Conservation (phyloP, 92 coral and sea anemone genomes). For the Plumapathes pennacea region DNA sequence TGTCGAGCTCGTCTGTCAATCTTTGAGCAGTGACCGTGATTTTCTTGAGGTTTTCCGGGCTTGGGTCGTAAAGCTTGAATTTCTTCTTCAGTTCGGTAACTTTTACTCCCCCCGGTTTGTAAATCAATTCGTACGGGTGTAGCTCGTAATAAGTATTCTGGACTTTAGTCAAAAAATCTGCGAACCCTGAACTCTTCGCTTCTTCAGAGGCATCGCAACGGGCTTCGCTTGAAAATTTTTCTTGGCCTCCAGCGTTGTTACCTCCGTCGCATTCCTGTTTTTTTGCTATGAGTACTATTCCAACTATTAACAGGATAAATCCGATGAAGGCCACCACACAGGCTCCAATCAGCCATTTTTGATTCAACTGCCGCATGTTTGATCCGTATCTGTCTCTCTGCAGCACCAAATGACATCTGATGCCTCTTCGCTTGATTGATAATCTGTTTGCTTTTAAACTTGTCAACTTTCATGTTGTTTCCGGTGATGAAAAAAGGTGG, state of each 20-base stretch:
- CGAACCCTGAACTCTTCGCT: constrained; percentile 72
- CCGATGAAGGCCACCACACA: constrained; percentile 28
- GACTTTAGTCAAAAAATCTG: constrained; percentile 49
- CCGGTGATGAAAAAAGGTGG: no score
- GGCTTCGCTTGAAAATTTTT: no score
- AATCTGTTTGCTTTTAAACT: no score
- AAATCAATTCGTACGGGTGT: constrained; percentile 35
- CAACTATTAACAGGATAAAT: constrained; percentile 43
- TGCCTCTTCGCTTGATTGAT: no score
- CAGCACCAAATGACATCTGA: no score
- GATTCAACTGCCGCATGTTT: no score
- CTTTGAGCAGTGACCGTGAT: constrained; percentile 56
- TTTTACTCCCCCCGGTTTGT: constrained; percentile 28
- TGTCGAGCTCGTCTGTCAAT: constrained; percentile 37
- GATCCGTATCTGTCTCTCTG: no score
- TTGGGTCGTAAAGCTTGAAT: constrained; percentile 53
- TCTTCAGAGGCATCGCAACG: constrained; percentile 38
- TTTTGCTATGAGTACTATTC: constrained; percentile 46
- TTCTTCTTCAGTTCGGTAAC: constrained; percentile 10
- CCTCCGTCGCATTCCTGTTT: constrained; percentile 1
- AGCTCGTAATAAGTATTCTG: constrained; percentile 33
- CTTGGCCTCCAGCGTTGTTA: background rate
- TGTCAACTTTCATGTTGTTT: no score
- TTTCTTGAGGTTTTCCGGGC: constrained; percentile 46
- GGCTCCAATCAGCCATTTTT: constrained; percentile 10